phyloP scores from a whole-genome alignment of 2,888 invertebrate species.

The Hirtodrosophila confusa region DNA sequence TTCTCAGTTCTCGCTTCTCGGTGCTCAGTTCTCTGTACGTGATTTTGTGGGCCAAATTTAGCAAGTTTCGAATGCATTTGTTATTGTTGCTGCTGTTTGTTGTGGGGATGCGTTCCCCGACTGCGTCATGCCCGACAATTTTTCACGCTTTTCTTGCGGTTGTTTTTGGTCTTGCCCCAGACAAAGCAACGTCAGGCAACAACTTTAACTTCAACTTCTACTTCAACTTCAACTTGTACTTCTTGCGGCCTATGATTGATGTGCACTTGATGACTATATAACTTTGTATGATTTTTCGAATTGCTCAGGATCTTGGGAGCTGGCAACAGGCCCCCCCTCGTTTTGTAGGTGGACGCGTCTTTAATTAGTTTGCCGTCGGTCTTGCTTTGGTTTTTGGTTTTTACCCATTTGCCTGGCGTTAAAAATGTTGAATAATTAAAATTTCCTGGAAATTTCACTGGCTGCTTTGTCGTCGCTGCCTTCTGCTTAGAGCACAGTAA shows the following conservation, averaged over 20 bases:
- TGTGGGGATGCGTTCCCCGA: conserved; percentile 47
- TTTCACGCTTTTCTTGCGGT: conserved; percentile 76
- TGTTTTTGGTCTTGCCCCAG: conserved; percentile 29
- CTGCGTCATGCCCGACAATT: conserved; percentile 77
- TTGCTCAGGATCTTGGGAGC: conserved; percentile 20
- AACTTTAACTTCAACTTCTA: conserved; percentile 21
- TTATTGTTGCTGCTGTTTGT: conserved; percentile 22
- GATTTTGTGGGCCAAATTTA: conserved; percentile 70
- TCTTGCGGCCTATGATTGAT: conserved; percentile 78
- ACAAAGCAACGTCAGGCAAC: conserved; percentile 50
- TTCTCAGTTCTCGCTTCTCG: conserved; percentile 5
- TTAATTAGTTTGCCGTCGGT: conserved; percentile 71
- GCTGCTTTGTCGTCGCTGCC: conserved; percentile 53
- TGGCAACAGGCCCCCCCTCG: conserved; percentile 10
- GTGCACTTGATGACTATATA: conserved; percentile 81
- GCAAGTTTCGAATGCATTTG: conserved; percentile 62
- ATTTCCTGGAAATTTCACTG: conserved; percentile 75
- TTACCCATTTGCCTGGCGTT: conserved; percentile 70
- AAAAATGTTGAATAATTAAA: conserved; percentile 78
- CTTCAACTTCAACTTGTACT: conserved; percentile 40
- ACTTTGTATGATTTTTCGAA: conserved; percentile 76
- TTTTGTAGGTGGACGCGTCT: conserved; percentile 75
- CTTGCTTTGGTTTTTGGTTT: conserved; percentile 34
- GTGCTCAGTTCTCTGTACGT: conserved; percentile 12
- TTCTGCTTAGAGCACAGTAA: conserved; percentile 29